Evolutionary conservation across 2,113 vertebrate genomes (phyloP), one percentile per base, ranked within the genome.

Genomic region (Rostratula benghalensis): DNA sequence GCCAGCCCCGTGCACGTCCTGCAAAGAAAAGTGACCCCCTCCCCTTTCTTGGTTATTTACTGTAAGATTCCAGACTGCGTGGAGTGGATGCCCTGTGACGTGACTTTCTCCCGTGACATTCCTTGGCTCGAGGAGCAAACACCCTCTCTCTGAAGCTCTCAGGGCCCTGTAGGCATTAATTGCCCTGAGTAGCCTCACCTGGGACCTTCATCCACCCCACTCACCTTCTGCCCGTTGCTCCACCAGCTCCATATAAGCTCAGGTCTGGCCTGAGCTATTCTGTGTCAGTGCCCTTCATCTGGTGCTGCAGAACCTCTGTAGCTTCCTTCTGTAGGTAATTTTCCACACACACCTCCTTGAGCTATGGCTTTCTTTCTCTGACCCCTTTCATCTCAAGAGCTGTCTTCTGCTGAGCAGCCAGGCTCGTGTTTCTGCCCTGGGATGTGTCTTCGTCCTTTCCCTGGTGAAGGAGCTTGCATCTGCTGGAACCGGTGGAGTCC

Each of bases 21-120:
- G 14, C 23, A 50, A 19, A 80, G 41, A 28, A 57, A 57, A 15
- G 48, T 7, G 8, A 30, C 71, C 15, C 31, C 39, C 20, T 67
- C 25, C 19, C 9, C 16, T 0, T 48, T 41, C 39, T 41, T 65
- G 39, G 67, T 64, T 39, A 4, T 54, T 93, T 13, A 8, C 19
- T 45, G 45, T 31, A 4, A 5, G 61, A 14, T 45, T 21, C 85
- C 56, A 48, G n/a, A 25, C n/a, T 35, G 46, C 30, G 43, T 8
- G 4, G 43, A 43, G 43, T 43, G 43, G 43, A 43, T 10, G 43
- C 14, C 43, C 43, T 43, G 43, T 43, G 43, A 43, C 43, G 15
- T 14, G 2, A 13, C 56, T 63, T 25, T 63, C 53, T 56, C 3
- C 30, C 61, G 31, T 5, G 6, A 11, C 1, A 0, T n/a, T 33